Percentiles rank a stretch among this genome's conserved stretches.
Conservation (phyloP, 2,797 vertebrate species). For the Gambelia wislizenii region DNA sequence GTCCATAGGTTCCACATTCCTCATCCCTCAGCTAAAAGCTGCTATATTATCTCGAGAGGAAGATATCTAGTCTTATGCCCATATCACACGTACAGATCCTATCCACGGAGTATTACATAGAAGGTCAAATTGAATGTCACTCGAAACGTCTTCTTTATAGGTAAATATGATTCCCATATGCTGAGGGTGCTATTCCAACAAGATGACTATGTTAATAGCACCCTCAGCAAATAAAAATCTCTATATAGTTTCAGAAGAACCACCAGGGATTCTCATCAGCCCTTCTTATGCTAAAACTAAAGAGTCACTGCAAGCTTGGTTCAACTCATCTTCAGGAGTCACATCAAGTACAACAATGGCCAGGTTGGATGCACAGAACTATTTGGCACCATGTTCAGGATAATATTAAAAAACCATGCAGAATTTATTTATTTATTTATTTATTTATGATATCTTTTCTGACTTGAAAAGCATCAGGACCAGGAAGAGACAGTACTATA, state of each 20-base stretch:
- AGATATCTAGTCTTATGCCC: not conserved
- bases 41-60: not conserved
- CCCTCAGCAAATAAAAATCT: slow-evolving; percentile 17
- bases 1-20: too few relatives aligned
- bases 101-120: not conserved
- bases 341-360: not conserved
- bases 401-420: not conserved
- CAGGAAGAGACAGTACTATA: not conserved
- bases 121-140: slow-evolving; percentile 24
- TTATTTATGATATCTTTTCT: not conserved
- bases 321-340: not conserved
- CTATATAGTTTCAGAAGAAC: slow-evolving; percentile 1
- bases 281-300: not conserved
- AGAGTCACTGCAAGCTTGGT: not conserved
- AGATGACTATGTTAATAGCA: slow-evolving; percentile 3
- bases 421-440: too few relatives aligned
- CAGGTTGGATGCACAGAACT: not conserved
- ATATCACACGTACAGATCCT: not conserved
- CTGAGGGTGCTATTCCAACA: too few relatives aligned
- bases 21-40: not conserved
- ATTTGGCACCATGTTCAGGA: not conserved
- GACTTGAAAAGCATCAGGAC: not conserved
- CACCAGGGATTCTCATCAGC: not conserved
- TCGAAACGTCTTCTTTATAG: slow-evolving; percentile 48
- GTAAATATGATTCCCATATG: slow-evolving; percentile 3